phyloP scores from a whole-genome alignment of 1,140 invertebrate genomes.

The Ladona fulva region DNA sequence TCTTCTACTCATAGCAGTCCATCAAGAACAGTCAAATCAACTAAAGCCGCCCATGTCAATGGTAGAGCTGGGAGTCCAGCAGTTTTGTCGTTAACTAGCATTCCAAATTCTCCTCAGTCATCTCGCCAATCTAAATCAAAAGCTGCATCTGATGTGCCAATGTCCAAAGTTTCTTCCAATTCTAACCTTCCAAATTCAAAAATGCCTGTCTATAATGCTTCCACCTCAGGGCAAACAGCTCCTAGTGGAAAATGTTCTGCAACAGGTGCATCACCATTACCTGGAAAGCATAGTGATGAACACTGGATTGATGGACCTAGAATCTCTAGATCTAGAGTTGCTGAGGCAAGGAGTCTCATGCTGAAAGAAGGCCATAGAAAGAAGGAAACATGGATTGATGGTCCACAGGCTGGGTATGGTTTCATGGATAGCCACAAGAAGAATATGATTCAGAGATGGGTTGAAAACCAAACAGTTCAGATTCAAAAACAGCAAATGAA shows the following conservation, averaged over 20 bases:
- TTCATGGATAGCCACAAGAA: slow-evolving; percentile 88
- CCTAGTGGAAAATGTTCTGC: slow-evolving; percentile 33
- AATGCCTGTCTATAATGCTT: neutral
- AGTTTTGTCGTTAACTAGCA: neutral
- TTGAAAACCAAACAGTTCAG: slow-evolving; percentile 79
- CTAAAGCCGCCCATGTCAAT: slow-evolving; percentile 22
- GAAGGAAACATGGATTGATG: slow-evolving; percentile 89
- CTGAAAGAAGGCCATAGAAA: slow-evolving; percentile 67
- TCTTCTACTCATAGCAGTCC: slow-evolving; percentile 2
- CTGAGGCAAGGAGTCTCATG: slow-evolving; percentile 60
- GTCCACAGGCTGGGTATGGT: slow-evolving; percentile 62
- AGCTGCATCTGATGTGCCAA: neutral
- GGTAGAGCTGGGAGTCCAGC: neutral
- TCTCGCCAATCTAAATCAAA: neutral
- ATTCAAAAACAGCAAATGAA: slow-evolving; percentile 36
- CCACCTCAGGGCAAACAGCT: slow-evolving; percentile 19
- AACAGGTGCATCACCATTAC: neutral
- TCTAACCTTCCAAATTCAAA: neutral
- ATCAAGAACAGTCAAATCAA: slow-evolving; percentile 16
- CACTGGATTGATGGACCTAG: slow-evolving; percentile 94
- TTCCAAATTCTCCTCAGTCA: neutral
- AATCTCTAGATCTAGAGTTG: slow-evolving; percentile 72
- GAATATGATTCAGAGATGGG: slow-evolving; percentile 88
- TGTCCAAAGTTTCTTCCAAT: neutral
- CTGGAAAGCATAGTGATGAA: slow-evolving; percentile 52